Evolutionary conservation across 2,888 invertebrate genomes (phyloP).

Genomic region (Drosophila bunnanda): DNA sequence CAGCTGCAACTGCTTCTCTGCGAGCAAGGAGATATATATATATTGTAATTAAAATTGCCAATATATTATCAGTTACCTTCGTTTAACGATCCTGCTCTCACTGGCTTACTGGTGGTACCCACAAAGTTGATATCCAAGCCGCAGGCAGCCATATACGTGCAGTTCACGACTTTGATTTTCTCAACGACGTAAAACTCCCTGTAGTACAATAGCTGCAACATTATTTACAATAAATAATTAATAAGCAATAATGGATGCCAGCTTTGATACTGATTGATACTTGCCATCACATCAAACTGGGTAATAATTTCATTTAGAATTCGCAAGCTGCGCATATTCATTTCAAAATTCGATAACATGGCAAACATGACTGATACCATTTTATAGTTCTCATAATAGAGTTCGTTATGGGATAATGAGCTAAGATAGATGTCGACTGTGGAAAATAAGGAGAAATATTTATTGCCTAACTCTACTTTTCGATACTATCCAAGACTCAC

Average conservation of each 20-base stretch:
- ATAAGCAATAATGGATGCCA: not conserved
- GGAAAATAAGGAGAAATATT: too few species aligned
- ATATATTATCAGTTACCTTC: not conserved
- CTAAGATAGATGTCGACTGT: constrained; percentile 85
- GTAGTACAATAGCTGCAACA: constrained; percentile 86
- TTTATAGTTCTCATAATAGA: constrained; percentile 94
- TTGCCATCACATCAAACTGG: constrained; percentile 91
- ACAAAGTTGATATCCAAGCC: constrained; percentile 91
- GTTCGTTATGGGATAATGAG: constrained; percentile 88
- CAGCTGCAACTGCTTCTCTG: not conserved
- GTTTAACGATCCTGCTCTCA: not conserved
- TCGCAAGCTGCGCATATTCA: constrained; percentile 87
- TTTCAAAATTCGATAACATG: constrained; percentile 91
- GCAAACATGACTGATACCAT: constrained; percentile 98
- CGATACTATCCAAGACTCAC: constrained; percentile 85
- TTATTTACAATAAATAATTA: not conserved
- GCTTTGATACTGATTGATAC: too few species aligned
- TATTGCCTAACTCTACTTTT: too few species aligned
- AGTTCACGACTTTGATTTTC: constrained; percentile 98
- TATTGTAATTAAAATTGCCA: not conserved
- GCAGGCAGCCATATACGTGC: constrained; percentile 98
- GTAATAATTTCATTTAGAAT: constrained; percentile 95
- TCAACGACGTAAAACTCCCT: constrained; percentile 89
- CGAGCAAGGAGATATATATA: not conserved
- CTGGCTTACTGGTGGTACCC: constrained; percentile 61